phyloP scores from a whole-genome alignment of 2,113 vertebrate species.

The Sprattus sprattus region DNA sequence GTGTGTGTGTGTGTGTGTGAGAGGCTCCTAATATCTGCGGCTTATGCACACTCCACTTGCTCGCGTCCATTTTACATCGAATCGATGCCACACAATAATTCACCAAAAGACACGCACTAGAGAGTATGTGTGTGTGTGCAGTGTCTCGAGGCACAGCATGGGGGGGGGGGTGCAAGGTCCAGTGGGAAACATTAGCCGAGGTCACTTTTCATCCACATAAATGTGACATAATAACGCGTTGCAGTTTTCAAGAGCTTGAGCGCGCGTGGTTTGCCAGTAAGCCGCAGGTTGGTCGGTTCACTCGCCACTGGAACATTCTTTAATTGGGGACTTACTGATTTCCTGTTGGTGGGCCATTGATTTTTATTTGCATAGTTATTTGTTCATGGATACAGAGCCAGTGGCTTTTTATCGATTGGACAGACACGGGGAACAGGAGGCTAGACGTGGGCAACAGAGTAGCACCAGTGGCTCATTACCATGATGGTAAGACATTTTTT shows the following conservation, averaged over 20 bases:
- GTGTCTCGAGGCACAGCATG: not conserved
- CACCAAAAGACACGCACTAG: not conserved
- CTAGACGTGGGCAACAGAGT: conserved; percentile 36
- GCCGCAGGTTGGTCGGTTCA: conserved; percentile 38
- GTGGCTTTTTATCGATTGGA: conserved; percentile 64
- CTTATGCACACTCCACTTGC: not conserved
- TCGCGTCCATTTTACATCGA: not conserved
- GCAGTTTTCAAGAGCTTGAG: not conserved
- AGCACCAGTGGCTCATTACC: conserved; percentile 8
- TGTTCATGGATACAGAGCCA: conserved; percentile 71
- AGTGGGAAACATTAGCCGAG: too few relatives aligned
- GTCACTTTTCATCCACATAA: too few relatives aligned
- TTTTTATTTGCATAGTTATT: conserved; percentile 78
- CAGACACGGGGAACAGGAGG: conserved; percentile 39
- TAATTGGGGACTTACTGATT: conserved; percentile 72
- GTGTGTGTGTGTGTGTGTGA: not conserved
- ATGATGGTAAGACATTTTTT: not conserved
- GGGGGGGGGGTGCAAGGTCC: not conserved
- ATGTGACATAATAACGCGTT: not conserved
- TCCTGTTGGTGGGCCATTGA: conserved; percentile 72
- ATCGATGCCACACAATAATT: not conserved
- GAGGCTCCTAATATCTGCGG: not conserved
- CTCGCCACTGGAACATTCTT: conserved; percentile 47
- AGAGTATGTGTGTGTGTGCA: not conserved
- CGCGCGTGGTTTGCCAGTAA: not conserved